Percentiles rank a stretch among this genome's conserved stretches.
Conservation (phyloP, 2,797 vertebrate species). For the Spea hammondii region DNA sequence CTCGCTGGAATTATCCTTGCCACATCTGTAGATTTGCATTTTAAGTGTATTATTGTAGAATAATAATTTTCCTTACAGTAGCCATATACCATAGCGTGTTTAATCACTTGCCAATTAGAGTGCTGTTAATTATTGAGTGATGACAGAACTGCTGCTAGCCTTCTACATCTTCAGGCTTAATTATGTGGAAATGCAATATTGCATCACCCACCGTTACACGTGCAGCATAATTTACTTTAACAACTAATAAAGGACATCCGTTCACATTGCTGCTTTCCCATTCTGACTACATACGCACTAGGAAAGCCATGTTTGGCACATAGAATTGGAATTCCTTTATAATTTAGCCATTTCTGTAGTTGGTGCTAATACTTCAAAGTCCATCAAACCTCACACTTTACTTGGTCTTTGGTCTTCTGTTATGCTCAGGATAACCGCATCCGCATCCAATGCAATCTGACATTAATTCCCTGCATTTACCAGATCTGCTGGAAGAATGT, state of each 20-base stretch:
- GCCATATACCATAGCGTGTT: not conserved
- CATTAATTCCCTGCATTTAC: no score
- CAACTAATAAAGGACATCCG: not conserved
- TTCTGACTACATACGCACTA: no score
- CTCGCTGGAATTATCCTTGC: not conserved
- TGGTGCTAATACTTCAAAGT: no score
- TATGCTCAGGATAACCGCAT: no score
- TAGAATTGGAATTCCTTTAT: no score
- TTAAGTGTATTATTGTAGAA: conserved; percentile 18
- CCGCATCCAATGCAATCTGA: no score
- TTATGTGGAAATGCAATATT: not conserved
- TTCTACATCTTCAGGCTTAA: conserved; percentile 9
- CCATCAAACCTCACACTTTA: no score
- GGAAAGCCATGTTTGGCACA: no score
- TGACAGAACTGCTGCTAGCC: conserved; percentile 15
- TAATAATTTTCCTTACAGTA: conserved; percentile 23
- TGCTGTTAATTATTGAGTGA: conserved; percentile 10
- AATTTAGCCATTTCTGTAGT: no score
- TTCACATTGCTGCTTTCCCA: no score
- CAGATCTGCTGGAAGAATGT: no score
- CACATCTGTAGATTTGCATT: conserved; percentile 39
- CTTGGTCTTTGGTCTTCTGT: no score
- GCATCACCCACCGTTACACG: not conserved
- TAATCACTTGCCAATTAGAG: conserved; percentile 19
- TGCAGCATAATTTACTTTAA: not conserved